A percentile compares a stretch with the other conserved stretches of the same genome.
phyloP scores from a whole-genome alignment of 2,797 vertebrate species.

The Tauraco hartlaubi region DNA sequence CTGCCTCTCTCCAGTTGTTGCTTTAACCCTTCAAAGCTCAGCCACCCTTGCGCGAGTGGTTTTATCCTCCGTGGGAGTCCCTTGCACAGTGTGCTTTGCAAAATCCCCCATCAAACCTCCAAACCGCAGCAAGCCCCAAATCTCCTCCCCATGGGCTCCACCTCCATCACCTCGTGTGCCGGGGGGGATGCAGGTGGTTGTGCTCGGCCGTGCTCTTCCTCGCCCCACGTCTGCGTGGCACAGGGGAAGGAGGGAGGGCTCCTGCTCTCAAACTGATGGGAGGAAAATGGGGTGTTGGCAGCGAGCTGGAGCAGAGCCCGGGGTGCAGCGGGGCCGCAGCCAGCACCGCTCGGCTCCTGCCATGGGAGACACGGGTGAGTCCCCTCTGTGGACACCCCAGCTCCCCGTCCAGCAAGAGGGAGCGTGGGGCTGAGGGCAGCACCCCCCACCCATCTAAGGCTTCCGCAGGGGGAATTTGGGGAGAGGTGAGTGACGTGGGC shows the following conservation, averaged over 20 bases:
- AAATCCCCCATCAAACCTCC: accelerated
- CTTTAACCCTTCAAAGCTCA: background rate
- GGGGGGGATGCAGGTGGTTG: background rate
- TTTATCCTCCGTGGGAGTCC: background rate
- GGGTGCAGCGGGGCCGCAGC: background rate
- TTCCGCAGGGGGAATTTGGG: accelerated
- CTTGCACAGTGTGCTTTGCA: background rate
- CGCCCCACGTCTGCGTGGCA: accelerated
- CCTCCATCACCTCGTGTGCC: background rate
- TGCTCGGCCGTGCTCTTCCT: background rate
- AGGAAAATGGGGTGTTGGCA: background rate
- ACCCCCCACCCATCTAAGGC: accelerated
- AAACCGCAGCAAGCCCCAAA: background rate
- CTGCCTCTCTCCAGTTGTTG: background rate
- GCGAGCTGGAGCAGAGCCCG: background rate
- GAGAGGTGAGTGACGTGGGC: accelerated
- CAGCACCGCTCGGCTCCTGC: accelerated
- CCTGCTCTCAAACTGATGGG: background rate
- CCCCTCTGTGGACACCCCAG: background rate
- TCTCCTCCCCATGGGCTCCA: background rate
- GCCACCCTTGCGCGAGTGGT: background rate
- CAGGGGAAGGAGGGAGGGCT: background rate
- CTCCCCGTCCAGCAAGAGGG: background rate
- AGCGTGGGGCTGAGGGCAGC: background rate
- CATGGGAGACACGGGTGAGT: background rate